Base-by-base conservation (phyloP, 2,113 vertebrate genomes). In the Tetraodon nigroviridis region DNA sequence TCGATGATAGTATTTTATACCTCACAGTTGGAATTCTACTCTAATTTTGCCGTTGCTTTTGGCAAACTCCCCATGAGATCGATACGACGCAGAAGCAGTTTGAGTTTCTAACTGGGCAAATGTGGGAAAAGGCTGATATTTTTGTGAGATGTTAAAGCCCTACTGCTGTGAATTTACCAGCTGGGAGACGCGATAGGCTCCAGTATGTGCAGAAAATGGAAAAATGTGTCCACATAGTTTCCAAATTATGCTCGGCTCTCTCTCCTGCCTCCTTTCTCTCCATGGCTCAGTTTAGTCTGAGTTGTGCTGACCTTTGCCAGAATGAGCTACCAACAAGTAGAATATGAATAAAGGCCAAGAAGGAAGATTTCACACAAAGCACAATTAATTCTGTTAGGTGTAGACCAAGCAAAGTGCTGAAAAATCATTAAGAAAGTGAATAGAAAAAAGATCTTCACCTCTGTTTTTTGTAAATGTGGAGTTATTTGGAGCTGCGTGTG, bases 141-240 rank as follows among this genome's bases (percentile, higher is more conserved):
- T 37, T 79, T 62, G 72, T 41, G 61, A 60, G 72, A 81, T 78
- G 73, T 83, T 81, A 73, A 58, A 85, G 67, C 59, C 67, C 85
- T 80, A 76, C 80, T 62, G 79, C 84, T 78, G 79, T 63, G 83
- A 4, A 64, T 85, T 74, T 84, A 75, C 73, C 83, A 82, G 70
- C 71, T 48, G 61, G 72, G 74, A 85, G 80, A 78, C 75, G 76
- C 60, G 76, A 65, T 71, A 74, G 76, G 73, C 80, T 84, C 69
- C 71, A 84, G 61, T 64, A 67, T 55, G 46, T 64, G 75, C 70
- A 76, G 60, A 80, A 87, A 87, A 80, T 79, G 85, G 88, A 88
- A 89, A 37, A 89, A 85, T 84, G 79, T 76, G 78, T 37, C 81
- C 80, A 79, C 82, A 81, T 87, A 86, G 71, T 87, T 90, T 88